Evolutionary conservation across 2,113 vertebrate genomes (phyloP).

Genomic region (Columba livia): DNA sequence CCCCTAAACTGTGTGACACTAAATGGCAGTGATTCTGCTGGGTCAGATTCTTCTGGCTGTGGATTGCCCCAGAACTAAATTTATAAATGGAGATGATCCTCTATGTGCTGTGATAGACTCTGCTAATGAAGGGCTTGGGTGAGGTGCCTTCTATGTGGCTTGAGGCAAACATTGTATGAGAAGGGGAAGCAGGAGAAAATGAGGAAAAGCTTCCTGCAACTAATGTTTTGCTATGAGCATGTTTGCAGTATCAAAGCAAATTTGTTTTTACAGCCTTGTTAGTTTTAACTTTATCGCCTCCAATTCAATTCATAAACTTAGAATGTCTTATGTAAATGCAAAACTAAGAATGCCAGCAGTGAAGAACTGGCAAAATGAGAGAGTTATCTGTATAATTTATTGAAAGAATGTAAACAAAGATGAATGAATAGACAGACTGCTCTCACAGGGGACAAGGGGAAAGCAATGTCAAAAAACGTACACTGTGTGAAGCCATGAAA

Average conservation of each 20-base stretch:
- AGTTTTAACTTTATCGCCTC: slow-evolving; percentile 65
- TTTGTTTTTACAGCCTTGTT: slow-evolving; percentile 69
- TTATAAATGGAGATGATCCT: not conserved
- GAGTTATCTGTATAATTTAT: slow-evolving; percentile 63
- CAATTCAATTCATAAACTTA: slow-evolving; percentile 64
- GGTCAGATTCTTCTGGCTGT: not conserved
- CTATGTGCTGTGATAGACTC: not conserved
- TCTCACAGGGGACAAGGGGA: slow-evolving; percentile 62
- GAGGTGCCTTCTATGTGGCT: not conserved
- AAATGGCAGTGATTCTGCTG: not conserved
- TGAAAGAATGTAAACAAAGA: slow-evolving; percentile 67
- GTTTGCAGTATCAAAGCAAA: slow-evolving; percentile 58
- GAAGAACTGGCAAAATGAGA: slow-evolving; percentile 46
- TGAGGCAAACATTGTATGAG: slow-evolving; percentile 5
- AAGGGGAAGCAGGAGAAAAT: slow-evolving; percentile 36
- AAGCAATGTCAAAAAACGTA: slow-evolving; percentile 65
- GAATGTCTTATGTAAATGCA: slow-evolving; percentile 63
- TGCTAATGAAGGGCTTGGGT: slow-evolving; percentile 15
- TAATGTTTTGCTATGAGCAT: slow-evolving; percentile 60
- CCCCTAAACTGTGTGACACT: not conserved
- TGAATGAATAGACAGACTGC: slow-evolving; percentile 53
- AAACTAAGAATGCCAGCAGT: slow-evolving; percentile 52
- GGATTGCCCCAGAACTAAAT: not conserved
- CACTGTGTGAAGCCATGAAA: slow-evolving; percentile 42
- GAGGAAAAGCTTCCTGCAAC: slow-evolving; percentile 24